These are phyloP conservation scores for Propithecus deckenii DNA, from an alignment of 2,797 vertebrate species.

Conservation along the genomic window DNA sequence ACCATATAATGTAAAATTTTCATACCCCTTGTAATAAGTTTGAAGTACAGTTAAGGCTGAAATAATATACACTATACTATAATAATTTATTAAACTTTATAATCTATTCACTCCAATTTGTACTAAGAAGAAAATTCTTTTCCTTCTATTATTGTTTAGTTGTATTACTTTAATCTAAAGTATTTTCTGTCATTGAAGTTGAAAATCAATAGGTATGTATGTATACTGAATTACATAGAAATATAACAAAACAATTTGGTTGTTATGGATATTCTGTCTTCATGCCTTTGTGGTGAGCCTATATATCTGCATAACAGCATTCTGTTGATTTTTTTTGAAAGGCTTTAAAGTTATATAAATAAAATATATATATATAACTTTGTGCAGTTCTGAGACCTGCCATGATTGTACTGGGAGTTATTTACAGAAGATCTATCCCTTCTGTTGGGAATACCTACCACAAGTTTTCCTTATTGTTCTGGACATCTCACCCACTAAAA, in stretches of 20 bases:
- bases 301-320: not conserved
- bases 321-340: not conserved
- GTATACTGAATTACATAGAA: not conserved
- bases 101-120: not conserved
- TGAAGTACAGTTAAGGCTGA: not conserved
- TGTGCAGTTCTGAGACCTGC: slow-evolving; percentile 32
- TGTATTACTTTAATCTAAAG: not conserved
- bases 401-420: slow-evolving; percentile 71
- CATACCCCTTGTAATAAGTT: not conserved
- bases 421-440: slow-evolving; percentile 78
- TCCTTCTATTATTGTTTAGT: not conserved
- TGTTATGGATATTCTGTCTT: not conserved
- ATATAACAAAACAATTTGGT: not conserved
- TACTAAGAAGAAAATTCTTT: not conserved
- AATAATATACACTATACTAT: not conserved
- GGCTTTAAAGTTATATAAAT: slow-evolving; percentile 36
- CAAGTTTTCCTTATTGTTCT: slow-evolving; percentile 74
- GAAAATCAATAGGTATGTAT: not conserved
- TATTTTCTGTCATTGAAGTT: not conserved
- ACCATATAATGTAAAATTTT: not conserved
- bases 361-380: slow-evolving; percentile 13
- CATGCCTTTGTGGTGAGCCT: not conserved
- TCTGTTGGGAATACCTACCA: slow-evolving; percentile 62
- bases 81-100: not conserved
- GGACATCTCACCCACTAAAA: slow-evolving; percentile 76